Conservation (phyloP, 1,140 invertebrate genomes). For the Acromyrmex echinatior region DNA sequence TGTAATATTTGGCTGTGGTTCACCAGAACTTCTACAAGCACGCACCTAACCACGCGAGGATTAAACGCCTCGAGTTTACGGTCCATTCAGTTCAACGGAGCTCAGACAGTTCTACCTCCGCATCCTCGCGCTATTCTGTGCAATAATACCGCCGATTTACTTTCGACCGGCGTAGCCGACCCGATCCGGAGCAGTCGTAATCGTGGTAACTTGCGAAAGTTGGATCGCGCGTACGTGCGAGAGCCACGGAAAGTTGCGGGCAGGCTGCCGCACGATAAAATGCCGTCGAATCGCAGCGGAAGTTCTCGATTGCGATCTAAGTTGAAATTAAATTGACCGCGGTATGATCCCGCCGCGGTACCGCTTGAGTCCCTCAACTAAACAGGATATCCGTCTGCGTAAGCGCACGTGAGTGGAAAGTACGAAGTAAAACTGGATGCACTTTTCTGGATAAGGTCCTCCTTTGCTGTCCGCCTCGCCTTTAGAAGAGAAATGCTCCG, state of each 20-base stretch:
- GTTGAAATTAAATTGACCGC: conserved; percentile 72
- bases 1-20: neutral
- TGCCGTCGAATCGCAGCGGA: conserved; percentile 4
- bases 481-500: conserved; percentile 28
- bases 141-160: conserved; percentile 54
- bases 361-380: conserved; percentile 7
- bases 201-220: conserved; percentile 36
- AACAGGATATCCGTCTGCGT: conserved; percentile 59
- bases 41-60: conserved; percentile 17
- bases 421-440: conserved; percentile 51
- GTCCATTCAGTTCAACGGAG: conserved; percentile 28
- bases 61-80: conserved; percentile 40
- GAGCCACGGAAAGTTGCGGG: neutral
- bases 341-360: conserved; percentile 50
- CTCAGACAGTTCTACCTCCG: conserved; percentile 9
- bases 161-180: conserved; percentile 43
- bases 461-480: neutral
- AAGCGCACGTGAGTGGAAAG: conserved; percentile 68
- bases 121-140: conserved; percentile 2
- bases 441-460: conserved; percentile 32
- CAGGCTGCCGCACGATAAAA: conserved; percentile 59
- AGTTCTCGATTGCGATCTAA: conserved; percentile 63
- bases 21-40: neutral
- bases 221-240: conserved; percentile 40
- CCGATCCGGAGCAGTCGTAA: conserved; percentile 43